Base-by-base conservation (phyloP, 2,113 vertebrate genomes). In the Oplegnathus fasciatus region DNA sequence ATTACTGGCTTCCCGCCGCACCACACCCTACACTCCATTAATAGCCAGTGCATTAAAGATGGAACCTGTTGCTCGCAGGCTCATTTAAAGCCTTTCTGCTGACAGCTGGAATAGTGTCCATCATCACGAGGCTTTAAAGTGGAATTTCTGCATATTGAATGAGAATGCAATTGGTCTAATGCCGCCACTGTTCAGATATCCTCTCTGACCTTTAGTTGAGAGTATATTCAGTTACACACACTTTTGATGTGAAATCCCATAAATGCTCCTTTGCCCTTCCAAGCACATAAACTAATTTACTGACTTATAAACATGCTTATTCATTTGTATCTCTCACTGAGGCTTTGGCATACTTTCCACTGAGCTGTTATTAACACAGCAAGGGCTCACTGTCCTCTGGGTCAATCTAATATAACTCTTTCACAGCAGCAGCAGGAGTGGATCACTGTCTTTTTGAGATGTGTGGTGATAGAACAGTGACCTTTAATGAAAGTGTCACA, bases 11-110 rank as follows among this genome's bases (percentile, higher is more conserved):
- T 86, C 87, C 88, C 57, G 61, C 85, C 24, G 78, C 83, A 80
- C 85, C 88, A 86, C 88, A 85, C 86, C 91, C 85, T 84, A 46
- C 72, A 75, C 76, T 90, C 77, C 89, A 90, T 93, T 92, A 92
- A 86, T 85, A 85, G 78, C 82, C 64, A 68, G 75, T 74, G 52
- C 90, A 87, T 94, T 94, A 88, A 90, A 89, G 80, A 78, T 76
- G 55, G 61, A 68, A 90, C 89, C 77, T 91, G 92, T 91, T 89
- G 89, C 86, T 86, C 9, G 6, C 58, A 3, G 81, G 70, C 73
- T 82, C 65, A 65, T 82, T 86, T 77, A 71, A 85, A 82, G 66
- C 88, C 77, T 84, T 88, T 76, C 48, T 57, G 65, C 67, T 65
- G 77, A 86, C 62, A 76, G 57, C 42, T 15, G 65, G 67, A 69